Conservation (phyloP, 2,888 invertebrate genomes). For the Napeogenes sylphis region DNA sequence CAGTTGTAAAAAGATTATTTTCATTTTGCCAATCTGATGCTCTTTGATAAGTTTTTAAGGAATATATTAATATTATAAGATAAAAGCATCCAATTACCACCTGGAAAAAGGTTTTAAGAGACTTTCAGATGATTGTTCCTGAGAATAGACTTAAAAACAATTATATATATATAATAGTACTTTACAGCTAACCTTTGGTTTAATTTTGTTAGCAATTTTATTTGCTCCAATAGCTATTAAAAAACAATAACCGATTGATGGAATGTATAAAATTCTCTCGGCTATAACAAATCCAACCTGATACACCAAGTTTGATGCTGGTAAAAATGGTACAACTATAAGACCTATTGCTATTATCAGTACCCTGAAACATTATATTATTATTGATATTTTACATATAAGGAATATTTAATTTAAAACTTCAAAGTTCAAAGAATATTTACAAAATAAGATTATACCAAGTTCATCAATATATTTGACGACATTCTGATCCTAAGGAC, state of each 20-base stretch:
- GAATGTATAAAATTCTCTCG: constrained; percentile 89
- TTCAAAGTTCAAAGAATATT: too few relatives aligned
- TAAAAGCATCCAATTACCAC: constrained; percentile 30
- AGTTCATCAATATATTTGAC: background rate
- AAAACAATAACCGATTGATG: constrained; percentile 88
- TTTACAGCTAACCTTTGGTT: background rate
- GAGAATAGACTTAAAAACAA: too few relatives aligned
- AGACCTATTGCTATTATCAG: constrained; percentile 78
- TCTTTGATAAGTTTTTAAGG: constrained; percentile 77
- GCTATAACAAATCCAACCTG: constrained; percentile 94
- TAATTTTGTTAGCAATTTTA: constrained; percentile 37
- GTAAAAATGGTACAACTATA: constrained; percentile 86
- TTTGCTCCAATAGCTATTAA: constrained; percentile 80
- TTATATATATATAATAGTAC: constrained; percentile 9
- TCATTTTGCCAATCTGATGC: constrained; percentile 90
- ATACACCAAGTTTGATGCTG: constrained; percentile 89
- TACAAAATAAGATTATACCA: too few relatives aligned
- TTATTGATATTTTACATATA: constrained; percentile 1
- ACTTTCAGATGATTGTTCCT: too few relatives aligned
- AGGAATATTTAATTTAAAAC: background rate
- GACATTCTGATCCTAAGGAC: too few relatives aligned
- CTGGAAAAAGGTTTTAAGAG: constrained; percentile 15
- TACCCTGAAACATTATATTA: constrained; percentile 61
- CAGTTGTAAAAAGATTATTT: constrained; percentile 86
- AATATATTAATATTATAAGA: constrained; percentile 42